phyloP scores from a whole-genome alignment of 2,797 vertebrate genomes.

The Morelia viridis region DNA sequence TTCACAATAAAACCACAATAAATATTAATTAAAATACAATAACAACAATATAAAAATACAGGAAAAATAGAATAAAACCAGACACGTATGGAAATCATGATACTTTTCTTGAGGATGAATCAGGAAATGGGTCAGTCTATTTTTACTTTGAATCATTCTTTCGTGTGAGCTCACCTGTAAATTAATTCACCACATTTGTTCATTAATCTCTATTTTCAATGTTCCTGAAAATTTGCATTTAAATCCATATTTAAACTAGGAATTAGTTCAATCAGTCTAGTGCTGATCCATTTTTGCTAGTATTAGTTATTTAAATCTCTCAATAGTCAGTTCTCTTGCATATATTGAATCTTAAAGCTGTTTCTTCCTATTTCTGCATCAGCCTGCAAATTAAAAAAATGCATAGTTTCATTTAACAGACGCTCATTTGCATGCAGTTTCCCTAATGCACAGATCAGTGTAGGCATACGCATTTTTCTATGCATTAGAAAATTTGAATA shows the following conservation, averaged over 20 bases:
- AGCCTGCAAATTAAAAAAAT: not conserved
- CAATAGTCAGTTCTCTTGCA: not conserved
- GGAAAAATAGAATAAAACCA: too few species aligned
- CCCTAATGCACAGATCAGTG: not conserved
- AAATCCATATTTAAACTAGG: not conserved
- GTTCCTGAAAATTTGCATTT: not conserved
- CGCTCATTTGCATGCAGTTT: not conserved
- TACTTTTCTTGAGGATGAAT: not conserved
- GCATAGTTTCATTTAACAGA: not conserved
- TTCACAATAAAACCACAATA: too few species aligned
- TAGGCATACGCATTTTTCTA: not conserved
- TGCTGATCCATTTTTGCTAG: not conserved
- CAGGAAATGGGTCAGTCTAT: not conserved
- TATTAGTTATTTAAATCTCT: not conserved
- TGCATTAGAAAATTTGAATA: not conserved
- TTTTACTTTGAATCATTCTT: not conserved
- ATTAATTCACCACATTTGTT: not conserved
- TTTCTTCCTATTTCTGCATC: not conserved
- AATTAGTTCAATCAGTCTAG: not conserved
- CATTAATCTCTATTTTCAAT: not conserved
- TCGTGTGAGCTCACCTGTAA: not conserved
- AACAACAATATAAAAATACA: too few species aligned
- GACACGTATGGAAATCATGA: too few species aligned
- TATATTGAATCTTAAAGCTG: not conserved
- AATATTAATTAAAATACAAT: too few species aligned